phyloP scores from a whole-genome alignment of 92 coral and sea anemone genomes.

The Zoanthus gigantus region DNA sequence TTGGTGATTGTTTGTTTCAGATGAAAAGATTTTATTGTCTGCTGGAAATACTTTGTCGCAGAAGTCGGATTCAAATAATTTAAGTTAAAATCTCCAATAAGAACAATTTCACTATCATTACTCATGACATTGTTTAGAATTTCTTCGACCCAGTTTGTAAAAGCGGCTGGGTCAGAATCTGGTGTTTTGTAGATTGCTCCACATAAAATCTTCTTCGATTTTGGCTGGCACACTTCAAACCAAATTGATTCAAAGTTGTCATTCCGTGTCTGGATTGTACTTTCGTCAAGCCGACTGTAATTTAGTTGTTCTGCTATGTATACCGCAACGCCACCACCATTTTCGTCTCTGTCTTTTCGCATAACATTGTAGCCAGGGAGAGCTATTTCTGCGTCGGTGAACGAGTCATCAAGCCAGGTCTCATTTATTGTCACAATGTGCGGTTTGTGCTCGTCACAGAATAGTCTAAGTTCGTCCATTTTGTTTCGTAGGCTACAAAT shows the following conservation, averaged over 20 bases:
- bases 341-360: constrained; percentile 56
- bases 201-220: constrained; percentile 60
- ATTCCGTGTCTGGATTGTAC: background rate
- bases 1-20: constrained; percentile 27
- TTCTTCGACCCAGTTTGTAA: constrained; percentile 39
- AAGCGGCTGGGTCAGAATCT: constrained; percentile 39
- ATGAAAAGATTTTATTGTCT: background rate
- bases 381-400: constrained; percentile 46
- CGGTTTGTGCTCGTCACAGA: too few relatives aligned
- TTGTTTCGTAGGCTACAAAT: too few relatives aligned
- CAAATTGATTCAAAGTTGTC: constrained; percentile 56
- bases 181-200: constrained; percentile 73
- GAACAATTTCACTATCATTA: constrained; percentile 37
- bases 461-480: too few relatives aligned
- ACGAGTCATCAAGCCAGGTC: constrained; percentile 70
- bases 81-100: constrained; percentile 52
- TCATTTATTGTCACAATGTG: constrained; percentile 20
- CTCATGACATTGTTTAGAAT: constrained; percentile 29
- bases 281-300: constrained; percentile 23
- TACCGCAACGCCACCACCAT: constrained; percentile 59
- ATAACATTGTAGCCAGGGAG: constrained; percentile 63
- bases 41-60: constrained; percentile 31
- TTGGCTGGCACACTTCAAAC: constrained; percentile 69
- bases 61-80: constrained; percentile 18
- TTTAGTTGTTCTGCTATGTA: constrained; percentile 48